These are phyloP conservation scores for Oopsacas minuta DNA, from an alignment of 37 sponge, comb jelly and placozoan species.

Conservation along the genomic window DNA sequence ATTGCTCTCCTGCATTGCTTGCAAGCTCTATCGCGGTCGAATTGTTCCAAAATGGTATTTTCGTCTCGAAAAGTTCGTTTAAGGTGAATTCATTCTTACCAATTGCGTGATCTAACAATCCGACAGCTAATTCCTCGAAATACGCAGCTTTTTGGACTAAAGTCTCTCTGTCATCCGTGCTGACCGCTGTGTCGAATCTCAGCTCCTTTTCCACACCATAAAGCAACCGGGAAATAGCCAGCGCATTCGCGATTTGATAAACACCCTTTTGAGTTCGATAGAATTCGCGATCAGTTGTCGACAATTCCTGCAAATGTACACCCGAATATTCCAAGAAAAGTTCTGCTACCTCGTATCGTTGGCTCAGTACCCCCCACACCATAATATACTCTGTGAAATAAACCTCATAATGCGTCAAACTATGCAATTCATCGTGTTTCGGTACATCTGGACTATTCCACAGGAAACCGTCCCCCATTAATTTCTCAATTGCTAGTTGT, in stretches of 20 bases:
- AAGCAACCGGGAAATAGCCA: background rate
- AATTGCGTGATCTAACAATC: background rate
- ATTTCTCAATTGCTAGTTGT: background rate
- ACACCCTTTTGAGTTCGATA: background rate
- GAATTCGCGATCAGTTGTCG: background rate
- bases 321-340: conserved; percentile 4
- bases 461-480: background rate
- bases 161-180: background rate
- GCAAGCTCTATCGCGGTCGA: background rate
- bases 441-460: background rate
- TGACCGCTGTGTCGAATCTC: background rate
- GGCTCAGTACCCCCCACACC: conserved; percentile 6
- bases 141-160: background rate
- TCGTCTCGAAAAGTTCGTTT: background rate
- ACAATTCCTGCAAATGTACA: conserved; percentile 6
- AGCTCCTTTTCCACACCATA: background rate
- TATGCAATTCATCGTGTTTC: background rate
- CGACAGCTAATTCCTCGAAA: background rate
- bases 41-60: conserved; percentile 5
- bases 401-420: background rate
- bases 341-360: background rate
- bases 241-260: background rate
- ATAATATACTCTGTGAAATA: conserved; percentile 1
- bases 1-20: background rate
- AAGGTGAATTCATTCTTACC: conserved; percentile 16